These are phyloP conservation scores for Coilia nasus DNA, from an alignment of 2,797 vertebrate species.

Conservation along the genomic window DNA sequence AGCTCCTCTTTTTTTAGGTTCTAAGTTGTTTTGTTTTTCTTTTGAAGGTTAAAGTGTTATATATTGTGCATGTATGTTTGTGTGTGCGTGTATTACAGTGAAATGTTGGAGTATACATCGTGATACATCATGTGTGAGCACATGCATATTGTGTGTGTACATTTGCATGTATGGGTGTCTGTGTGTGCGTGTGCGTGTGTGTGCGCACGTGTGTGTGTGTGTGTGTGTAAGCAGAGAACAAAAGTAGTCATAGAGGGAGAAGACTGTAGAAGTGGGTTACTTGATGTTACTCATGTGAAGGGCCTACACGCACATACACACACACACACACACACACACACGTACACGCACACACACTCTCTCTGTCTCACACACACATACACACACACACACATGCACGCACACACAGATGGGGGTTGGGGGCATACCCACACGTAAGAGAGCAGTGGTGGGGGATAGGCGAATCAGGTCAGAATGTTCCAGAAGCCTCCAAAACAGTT, in stretches of 20 bases:
- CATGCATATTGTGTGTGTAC: not conserved
- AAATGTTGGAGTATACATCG: no score
- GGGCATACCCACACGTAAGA: not conserved
- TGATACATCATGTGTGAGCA: no score
- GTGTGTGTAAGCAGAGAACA: slow-evolving; percentile 55
- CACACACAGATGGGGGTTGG: slow-evolving; percentile 26
- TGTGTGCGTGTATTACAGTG: not conserved
- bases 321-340: slow-evolving; percentile 1
- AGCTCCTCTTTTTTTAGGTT: no score
- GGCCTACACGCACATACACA: not conserved
- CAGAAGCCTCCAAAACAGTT: not conserved
- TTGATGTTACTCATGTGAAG: not conserved
- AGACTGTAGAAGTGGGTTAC: not conserved
- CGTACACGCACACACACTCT: not conserved
- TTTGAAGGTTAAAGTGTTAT: not conserved
- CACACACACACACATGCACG: slow-evolving; percentile 28
- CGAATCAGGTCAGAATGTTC: slow-evolving; percentile 22
- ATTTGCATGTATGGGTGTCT: not conserved
- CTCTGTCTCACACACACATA: slow-evolving; percentile 19
- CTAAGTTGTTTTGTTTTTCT: not conserved
- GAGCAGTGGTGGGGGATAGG: slow-evolving; percentile 11
- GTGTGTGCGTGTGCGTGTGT: slow-evolving; percentile 3
- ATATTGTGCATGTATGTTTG: not conserved
- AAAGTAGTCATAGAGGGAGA: not conserved
- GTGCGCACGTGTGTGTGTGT: slow-evolving; percentile 12